A percentile compares a stretch with the other conserved stretches of the same genome.
Conservation (phyloP, 30 jellyfish, hydroid and myxozoan genomes). For the Turritopsis rubra region DNA sequence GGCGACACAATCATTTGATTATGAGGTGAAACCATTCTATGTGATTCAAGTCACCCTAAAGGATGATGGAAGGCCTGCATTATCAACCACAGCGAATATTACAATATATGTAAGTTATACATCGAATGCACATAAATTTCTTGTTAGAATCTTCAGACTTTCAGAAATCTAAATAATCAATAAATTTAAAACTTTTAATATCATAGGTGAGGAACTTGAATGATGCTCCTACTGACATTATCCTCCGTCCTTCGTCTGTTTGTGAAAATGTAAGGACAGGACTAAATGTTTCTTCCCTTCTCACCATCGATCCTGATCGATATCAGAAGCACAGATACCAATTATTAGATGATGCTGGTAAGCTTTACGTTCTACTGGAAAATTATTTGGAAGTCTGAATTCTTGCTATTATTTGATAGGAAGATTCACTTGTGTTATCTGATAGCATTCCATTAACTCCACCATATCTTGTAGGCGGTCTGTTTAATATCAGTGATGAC, state of each 20-base stretch:
- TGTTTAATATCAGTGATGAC: slow-evolving; percentile 31
- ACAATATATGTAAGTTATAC: slow-evolving; percentile 26
- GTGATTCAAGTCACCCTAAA: slow-evolving; percentile 36
- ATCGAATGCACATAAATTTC: too few relatives aligned
- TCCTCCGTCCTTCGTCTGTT: slow-evolving; percentile 34
- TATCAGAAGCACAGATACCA: slow-evolving; percentile 49
- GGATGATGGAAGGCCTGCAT: slow-evolving; percentile 64
- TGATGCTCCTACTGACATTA: slow-evolving; percentile 60
- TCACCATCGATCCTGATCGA: slow-evolving; percentile 50
- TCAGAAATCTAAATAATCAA: too few relatives aligned
- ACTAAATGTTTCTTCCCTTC: slow-evolving; percentile 33
- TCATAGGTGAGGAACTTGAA: slow-evolving; percentile 51
- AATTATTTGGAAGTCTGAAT: too few relatives aligned
- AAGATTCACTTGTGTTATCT: neutral
- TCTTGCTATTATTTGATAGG: neutral
- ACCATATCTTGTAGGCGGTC: slow-evolving; percentile 13
- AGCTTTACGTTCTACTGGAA: too few relatives aligned
- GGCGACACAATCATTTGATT: slow-evolving; percentile 43
- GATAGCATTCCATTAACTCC: neutral
- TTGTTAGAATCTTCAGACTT: neutral
- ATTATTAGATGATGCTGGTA: slow-evolving; percentile 54
- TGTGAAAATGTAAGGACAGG: slow-evolving; percentile 47
- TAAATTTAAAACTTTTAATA: neutral
- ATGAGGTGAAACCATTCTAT: slow-evolving; percentile 36
- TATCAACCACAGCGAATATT: slow-evolving; percentile 41